Evolutionary conservation across 2,113 vertebrate species (phyloP).

Genomic region (Carlito syrichta): DNA sequence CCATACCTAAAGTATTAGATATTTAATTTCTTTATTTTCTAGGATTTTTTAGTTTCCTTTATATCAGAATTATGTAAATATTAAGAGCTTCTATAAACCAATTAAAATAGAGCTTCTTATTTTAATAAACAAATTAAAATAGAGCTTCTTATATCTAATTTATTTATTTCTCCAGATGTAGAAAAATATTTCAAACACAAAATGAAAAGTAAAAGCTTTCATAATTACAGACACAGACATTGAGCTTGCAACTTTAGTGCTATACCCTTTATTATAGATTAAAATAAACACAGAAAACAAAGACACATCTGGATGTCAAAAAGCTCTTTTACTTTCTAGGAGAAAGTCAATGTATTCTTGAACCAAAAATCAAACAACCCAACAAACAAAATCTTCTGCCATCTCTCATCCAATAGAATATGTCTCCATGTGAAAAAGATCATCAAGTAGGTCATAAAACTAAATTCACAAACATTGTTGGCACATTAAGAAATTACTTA

Average conservation of each 20-base stretch:
- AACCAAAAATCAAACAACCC: neutral
- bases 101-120: no score
- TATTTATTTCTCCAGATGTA: no score
- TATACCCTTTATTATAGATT: neutral
- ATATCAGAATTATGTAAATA: no score
- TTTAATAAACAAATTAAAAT: no score
- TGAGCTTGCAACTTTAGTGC: neutral
- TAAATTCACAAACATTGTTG: neutral
- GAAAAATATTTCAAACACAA: no score
- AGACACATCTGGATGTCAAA: neutral
- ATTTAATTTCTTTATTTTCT: no score
- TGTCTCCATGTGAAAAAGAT: neutral
- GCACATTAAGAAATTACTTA: neutral
- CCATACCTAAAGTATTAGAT: no score
- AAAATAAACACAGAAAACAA: constrained; percentile 3
- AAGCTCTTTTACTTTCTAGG: neutral
- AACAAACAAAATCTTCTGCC: neutral
- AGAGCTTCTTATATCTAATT: no score
- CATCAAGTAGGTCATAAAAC: neutral
- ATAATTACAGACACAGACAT: neutral
- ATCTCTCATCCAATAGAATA: neutral
- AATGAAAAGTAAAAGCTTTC: no score
- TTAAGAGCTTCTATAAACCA: no score
- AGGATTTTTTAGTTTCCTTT: no score
- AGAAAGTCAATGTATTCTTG: neutral